Base-by-base conservation (phyloP, 2,888 invertebrate species). In the Stenotaenia linearis region DNA sequence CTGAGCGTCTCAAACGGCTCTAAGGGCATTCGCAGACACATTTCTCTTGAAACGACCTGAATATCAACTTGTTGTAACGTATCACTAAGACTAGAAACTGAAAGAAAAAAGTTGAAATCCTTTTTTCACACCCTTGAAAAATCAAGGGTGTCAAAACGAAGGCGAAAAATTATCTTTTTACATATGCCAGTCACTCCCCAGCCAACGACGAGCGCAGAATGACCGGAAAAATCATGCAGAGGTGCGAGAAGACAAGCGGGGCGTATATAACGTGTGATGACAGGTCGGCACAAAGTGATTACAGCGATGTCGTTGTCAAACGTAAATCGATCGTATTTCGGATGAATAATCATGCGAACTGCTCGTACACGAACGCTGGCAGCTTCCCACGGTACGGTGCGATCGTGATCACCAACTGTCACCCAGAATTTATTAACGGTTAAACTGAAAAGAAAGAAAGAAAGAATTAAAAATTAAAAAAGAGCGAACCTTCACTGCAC, bases 391-490 rank as follows among this genome's bases (percentile, higher is more conserved):
- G 32, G 18, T 6, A 12, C 6, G 15, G 69, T 32, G 23, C 78
- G 56, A 61, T 78, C 61, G 61, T 78, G 78, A 61, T 78, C 78
- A 1, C 78, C 78, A 50, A 78, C 78, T 61, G 78, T 78, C 56
- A 61, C 78, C 78, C 56, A 61, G 56, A 78, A 37, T n/a, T 37
- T 25, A 28, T 28, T 23, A 12, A 35, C 28, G 4, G 35, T 30
- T 12, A 37, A 75, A 21, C 75, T 75, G 21, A 75, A 74, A 74
- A 25, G 4, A 10, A 25, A 23, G 18, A 74, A 74, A 21, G 6
- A 21, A 25, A 12, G n/a, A 18, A 74, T 2, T 74, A 15, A 3
- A 12, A 10, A 35, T n/a, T 28, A 12, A 21, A 12, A 5, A 23
- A 56, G 12, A 21, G 56, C n/a, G 50, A 35, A 40, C 10, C 50